Evolutionary conservation across 2,888 invertebrate species (phyloP), one percentile per base, ranked within the genome.

Genomic region (Sabatieria punctata): DNA sequence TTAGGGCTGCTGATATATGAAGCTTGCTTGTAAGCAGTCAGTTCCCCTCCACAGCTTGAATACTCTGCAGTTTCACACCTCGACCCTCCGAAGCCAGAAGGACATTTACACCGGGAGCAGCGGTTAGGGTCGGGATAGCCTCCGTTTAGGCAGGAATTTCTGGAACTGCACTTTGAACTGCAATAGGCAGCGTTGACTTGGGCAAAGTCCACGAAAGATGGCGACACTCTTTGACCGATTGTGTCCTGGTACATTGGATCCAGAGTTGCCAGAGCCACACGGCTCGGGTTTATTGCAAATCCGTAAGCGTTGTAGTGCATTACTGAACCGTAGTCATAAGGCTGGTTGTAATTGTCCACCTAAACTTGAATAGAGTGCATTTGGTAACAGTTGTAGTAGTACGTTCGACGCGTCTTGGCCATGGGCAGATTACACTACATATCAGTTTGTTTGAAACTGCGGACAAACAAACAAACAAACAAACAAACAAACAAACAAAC

Each of bases 281-380:
- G 50, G 43, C 60, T 57, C 1, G 58, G 59, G 41, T 62, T 56
- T 1, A 54, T 48, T 13, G 62, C 60, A 48, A 62, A 62, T 1
- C 60, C 60, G 46, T 52, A 62, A 1, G 59, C 56, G 23, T 59
- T 60, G 47, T 64, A 63, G 46, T 63, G 62, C 63, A 59, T 59
- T 30, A 59, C 58, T 15, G 41, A 39, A 11, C 50, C 50, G 27
- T 21, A 48, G 35, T 61, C 61, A 46, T 61, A 61, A 2, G 61
- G 61, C 23, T 61, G 47, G n/a, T 51, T 51, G 41, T 53, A 59
- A 2, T 55, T 18, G n/a, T 38, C 19, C 8, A 38, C 19, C 11
- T 38, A 13, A 21, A 6, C n/a, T n/a, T n/a, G n/a, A n/a, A n/a
- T n/a, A n/a, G n/a, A n/a, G n/a, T n/a, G n/a, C n/a, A n/a, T n/a